Evolutionary conservation across 2,797 vertebrate species (phyloP).

Genomic region (Tapirus indicus): DNA sequence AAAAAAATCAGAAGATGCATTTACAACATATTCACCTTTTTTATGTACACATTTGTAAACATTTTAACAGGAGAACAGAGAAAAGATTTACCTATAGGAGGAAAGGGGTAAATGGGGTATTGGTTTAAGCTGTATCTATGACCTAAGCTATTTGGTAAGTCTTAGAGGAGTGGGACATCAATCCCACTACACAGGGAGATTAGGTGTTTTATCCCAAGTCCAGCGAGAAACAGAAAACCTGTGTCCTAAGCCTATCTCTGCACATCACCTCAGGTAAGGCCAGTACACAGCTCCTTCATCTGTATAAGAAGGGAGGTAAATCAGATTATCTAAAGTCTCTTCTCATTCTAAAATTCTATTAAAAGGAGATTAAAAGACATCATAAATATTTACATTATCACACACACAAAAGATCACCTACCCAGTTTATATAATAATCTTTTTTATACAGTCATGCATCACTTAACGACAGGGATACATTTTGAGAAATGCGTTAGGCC

Average conservation of each 20-base stretch:
- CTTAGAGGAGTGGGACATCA: background rate
- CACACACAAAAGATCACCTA: background rate
- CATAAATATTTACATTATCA: constrained; percentile 17
- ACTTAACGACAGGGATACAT: too few species aligned
- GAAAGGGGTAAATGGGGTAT: background rate
- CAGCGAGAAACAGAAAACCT: constrained; percentile 3
- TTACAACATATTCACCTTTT: background rate
- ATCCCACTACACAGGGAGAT: background rate
- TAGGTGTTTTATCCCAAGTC: background rate
- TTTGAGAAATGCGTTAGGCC: too few species aligned
- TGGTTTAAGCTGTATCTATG: background rate
- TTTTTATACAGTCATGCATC: background rate
- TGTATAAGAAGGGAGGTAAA: background rate
- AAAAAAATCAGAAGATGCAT: constrained; percentile 43
- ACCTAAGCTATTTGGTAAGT: background rate
- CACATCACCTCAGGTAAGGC: background rate
- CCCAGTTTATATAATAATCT: background rate
- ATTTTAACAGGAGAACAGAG: background rate
- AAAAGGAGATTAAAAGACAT: constrained; percentile 1
- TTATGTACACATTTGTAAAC: background rate
- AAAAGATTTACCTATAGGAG: constrained; percentile 15
- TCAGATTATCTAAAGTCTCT: background rate
- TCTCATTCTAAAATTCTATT: constrained; percentile 42
- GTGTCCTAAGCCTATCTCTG: background rate
- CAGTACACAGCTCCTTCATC: background rate